Conservation (phyloP, 1,140 invertebrate species). For the Caligus rogercresseyi region DNA sequence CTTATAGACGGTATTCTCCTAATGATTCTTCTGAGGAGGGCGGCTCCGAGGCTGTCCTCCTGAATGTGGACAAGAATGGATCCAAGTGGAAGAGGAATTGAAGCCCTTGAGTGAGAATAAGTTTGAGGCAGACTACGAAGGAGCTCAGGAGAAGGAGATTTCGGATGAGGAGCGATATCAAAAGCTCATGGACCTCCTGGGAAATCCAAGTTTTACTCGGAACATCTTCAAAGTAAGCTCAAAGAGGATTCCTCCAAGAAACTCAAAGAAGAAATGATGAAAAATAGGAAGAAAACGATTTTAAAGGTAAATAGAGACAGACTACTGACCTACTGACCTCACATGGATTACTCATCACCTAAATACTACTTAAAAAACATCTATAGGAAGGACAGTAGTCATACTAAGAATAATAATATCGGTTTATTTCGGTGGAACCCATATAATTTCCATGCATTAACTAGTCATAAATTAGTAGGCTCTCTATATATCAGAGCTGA, state of each 20-base stretch:
- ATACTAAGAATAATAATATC: too few relatives aligned
- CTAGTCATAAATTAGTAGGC: too few relatives aligned
- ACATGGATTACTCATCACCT: too few relatives aligned
- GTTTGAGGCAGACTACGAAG: background rate
- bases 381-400: too few relatives aligned
- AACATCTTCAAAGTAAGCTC: slow-evolving; percentile 29
- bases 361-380: too few relatives aligned
- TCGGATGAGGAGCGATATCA: slow-evolving; percentile 21
- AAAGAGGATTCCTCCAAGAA: slow-evolving; percentile 21
- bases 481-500: too few relatives aligned
- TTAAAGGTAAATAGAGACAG: too few relatives aligned
- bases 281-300: slow-evolving; percentile 4
- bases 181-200: slow-evolving; percentile 27
- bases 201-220: slow-evolving; percentile 32
- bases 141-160: background rate
- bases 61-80: background rate
- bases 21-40: too few relatives aligned
- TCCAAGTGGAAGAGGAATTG: background rate
- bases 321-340: too few relatives aligned
- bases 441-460: too few relatives aligned
- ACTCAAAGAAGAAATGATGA: slow-evolving; percentile 20
- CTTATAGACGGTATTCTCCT: too few relatives aligned
- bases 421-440: too few relatives aligned
- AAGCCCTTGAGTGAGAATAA: background rate
- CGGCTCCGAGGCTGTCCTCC: background rate